Conservation (phyloP, 2,797 vertebrate species). For the Scomberomorus guttatus region DNA sequence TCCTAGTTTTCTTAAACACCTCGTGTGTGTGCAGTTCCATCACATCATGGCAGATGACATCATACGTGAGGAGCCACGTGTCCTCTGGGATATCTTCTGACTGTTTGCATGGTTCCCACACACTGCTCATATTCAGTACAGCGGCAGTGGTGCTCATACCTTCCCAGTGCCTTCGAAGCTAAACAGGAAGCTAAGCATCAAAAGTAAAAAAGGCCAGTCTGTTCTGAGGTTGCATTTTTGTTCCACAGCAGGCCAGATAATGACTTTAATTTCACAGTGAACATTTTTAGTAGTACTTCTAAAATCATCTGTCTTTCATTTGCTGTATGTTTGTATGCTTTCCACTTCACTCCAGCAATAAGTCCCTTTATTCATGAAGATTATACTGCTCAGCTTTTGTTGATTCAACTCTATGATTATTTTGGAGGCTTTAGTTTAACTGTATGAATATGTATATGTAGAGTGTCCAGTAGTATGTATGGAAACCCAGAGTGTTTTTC, state of each 20-base stretch:
- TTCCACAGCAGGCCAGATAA: constrained; percentile 11
- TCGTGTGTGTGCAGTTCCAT: constrained; percentile 55
- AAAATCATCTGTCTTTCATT: constrained; percentile 39
- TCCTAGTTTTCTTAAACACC: constrained; percentile 43
- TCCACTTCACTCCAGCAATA: constrained; percentile 16
- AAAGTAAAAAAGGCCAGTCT: constrained; percentile 32
- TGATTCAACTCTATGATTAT: not conserved
- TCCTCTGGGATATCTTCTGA: constrained; percentile 25
- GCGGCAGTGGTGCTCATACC: constrained; percentile 39
- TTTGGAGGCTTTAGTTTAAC: not conserved
- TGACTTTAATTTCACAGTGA: constrained; percentile 30
- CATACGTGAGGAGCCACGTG: constrained; percentile 59
- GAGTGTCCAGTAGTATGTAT: not conserved
- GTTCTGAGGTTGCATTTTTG: constrained; percentile 25
- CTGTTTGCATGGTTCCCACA: constrained; percentile 60
- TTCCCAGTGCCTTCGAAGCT: constrained; percentile 42
- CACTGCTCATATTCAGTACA: constrained; percentile 47
- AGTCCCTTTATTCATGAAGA: not conserved
- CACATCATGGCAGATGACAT: constrained; percentile 58
- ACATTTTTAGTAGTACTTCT: constrained; percentile 31
- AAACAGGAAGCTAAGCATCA: constrained; percentile 49
- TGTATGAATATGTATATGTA: not conserved
- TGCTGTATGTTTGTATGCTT: constrained; percentile 3
- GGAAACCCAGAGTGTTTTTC: constrained; percentile 43
- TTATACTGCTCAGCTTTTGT: constrained; percentile 16